Conservation (phyloP, 2,797 vertebrate species). For the Thaleichthys pacificus region DNA sequence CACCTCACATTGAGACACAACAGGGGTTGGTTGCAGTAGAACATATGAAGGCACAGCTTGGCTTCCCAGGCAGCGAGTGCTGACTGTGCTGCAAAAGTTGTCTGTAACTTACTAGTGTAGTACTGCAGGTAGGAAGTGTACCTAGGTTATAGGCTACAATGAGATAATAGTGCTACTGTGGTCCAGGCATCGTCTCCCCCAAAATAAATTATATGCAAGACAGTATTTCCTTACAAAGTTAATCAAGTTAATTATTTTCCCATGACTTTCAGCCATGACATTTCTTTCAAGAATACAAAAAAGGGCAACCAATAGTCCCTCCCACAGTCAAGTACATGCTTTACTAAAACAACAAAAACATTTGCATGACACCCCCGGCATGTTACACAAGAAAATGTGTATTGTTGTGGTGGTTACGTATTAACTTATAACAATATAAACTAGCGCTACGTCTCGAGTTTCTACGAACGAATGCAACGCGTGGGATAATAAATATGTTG, state of each 20-base stretch:
- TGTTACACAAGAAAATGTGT: background rate
- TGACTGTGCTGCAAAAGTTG: background rate
- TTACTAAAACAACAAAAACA: background rate
- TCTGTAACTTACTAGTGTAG: background rate
- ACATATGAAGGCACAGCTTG: slow-evolving; percentile 1
- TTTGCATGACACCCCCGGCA: background rate
- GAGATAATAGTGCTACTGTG: background rate
- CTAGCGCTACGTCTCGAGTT: background rate
- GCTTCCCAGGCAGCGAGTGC: background rate
- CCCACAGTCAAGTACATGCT: too few species aligned
- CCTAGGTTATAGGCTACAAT: too few species aligned
- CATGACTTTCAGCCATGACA: background rate
- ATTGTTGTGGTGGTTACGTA: background rate
- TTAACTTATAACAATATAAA: background rate
- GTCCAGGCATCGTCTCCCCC: too few species aligned
- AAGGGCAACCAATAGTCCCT: background rate
- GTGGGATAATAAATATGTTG: background rate
- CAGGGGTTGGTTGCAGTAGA: background rate
- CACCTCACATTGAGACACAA: slow-evolving; percentile 6
- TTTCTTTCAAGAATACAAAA: background rate
- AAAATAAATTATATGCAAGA: background rate
- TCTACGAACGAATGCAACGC: too few species aligned
- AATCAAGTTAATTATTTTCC: background rate
- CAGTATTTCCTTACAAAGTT: background rate
- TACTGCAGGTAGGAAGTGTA: background rate